A percentile compares a stretch with the other conserved stretches of the same genome.
These are phyloP conservation scores for Eremophila alpestris DNA, from an alignment of 2,797 vertebrate genomes.

Conservation along the genomic window DNA sequence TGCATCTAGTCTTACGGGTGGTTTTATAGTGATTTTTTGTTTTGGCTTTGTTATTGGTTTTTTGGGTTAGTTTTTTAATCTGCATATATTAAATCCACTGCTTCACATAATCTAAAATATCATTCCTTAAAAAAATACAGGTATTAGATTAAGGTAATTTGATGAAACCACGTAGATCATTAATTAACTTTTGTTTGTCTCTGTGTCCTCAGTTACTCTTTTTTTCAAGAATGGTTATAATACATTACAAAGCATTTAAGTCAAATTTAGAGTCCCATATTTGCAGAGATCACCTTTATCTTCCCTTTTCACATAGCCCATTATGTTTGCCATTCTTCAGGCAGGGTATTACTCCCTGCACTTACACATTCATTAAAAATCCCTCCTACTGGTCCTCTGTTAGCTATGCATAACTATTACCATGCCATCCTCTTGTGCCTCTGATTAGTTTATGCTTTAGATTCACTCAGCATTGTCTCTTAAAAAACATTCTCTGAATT, in stretches of 20 bases:
- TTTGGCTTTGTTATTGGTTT: rapidly evolving
- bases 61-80: not conserved
- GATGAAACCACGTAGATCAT: not conserved
- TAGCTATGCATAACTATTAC: not conserved
- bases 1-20: rapidly evolving
- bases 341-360: not conserved
- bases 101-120: not conserved
- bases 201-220: not conserved
- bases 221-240: not conserved
- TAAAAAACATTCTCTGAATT: not conserved
- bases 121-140: not conserved
- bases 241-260: not conserved
- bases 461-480: not conserved
- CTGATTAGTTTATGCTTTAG: not conserved
- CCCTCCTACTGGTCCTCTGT: not conserved
- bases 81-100: not conserved
- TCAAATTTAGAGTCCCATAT: not conserved
- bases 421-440: not conserved
- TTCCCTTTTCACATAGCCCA: not conserved
- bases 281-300: constrained; percentile 4
- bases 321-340: not conserved
- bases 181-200: not conserved
- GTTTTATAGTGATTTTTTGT: not conserved
- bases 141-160: not conserved
- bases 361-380: constrained; percentile 29